These are phyloP conservation scores for Heliconius congener DNA, from an alignment of 1,140 invertebrate genomes.

Conservation along the genomic window DNA sequence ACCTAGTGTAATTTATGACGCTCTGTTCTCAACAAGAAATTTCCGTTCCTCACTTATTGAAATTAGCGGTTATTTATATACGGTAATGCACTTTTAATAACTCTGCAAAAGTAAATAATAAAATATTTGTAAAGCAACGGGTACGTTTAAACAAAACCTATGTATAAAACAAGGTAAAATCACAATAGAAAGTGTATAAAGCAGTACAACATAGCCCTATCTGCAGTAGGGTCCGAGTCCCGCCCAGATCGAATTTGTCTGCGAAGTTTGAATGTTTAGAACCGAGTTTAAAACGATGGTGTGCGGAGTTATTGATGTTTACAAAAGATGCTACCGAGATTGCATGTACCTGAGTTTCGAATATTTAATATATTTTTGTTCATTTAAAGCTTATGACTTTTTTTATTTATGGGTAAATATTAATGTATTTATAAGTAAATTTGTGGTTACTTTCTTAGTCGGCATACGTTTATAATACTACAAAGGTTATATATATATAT, in stretches of 20 bases:
- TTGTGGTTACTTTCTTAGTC: background rate
- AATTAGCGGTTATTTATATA: background rate
- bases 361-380: background rate
- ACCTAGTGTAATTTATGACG: no score
- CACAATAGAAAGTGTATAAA: conserved; percentile 12
- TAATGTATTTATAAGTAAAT: background rate
- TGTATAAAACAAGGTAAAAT: background rate
- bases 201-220: conserved; percentile 27
- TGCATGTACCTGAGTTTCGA: background rate
- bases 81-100: background rate
- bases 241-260: conserved; percentile 74
- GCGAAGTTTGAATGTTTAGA: conserved; percentile 78
- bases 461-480: no score
- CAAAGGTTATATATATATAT: no score
- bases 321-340: conserved; percentile 24
- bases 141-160: background rate
- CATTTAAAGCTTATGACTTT: background rate
- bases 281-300: conserved; percentile 59
- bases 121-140: background rate
- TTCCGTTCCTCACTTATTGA: no score
- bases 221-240: conserved; percentile 57
- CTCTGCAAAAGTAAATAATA: background rate
- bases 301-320: conserved; percentile 55
- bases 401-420: background rate
- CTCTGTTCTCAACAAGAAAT: no score